phyloP scores from a whole-genome alignment of 2,797 vertebrate species.

The Pantherophis alleghaniensis region DNA sequence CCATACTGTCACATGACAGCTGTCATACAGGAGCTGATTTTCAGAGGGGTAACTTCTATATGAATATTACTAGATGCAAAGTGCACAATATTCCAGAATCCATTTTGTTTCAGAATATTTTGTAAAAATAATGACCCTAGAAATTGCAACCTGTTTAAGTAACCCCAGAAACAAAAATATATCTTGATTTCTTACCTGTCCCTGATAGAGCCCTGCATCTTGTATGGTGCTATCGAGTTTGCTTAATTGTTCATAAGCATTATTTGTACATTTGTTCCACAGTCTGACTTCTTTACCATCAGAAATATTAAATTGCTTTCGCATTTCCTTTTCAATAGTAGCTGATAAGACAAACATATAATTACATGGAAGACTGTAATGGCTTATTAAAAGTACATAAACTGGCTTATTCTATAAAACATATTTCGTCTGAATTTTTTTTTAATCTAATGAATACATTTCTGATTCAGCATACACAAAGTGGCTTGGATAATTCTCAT shows the following conservation, averaged over 20 bases:
- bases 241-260: constrained; percentile 90
- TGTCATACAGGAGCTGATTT: not conserved
- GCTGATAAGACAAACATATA: constrained; percentile 69
- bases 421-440: not conserved
- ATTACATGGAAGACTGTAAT: constrained; percentile 2
- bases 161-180: not conserved
- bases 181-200: constrained; percentile 80
- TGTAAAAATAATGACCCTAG: not conserved
- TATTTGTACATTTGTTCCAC: constrained; percentile 97
- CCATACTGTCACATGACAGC: not conserved
- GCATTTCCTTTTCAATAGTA: constrained; percentile 94
- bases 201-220: constrained; percentile 94
- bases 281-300: constrained; percentile 89
- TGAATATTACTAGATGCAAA: not conserved
- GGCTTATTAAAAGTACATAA: not conserved
- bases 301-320: constrained; percentile 88
- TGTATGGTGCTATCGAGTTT: constrained; percentile 95
- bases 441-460: not conserved
- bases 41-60: not conserved
- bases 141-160: not conserved
- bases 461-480: not conserved
- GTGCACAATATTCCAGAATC: not conserved
- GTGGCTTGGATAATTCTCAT: not conserved
- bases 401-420: not conserved
- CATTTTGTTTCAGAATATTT: not conserved